Evolutionary conservation across 2,888 invertebrate species (phyloP).

Genomic region (Pachycephus smyrnensis): DNA sequence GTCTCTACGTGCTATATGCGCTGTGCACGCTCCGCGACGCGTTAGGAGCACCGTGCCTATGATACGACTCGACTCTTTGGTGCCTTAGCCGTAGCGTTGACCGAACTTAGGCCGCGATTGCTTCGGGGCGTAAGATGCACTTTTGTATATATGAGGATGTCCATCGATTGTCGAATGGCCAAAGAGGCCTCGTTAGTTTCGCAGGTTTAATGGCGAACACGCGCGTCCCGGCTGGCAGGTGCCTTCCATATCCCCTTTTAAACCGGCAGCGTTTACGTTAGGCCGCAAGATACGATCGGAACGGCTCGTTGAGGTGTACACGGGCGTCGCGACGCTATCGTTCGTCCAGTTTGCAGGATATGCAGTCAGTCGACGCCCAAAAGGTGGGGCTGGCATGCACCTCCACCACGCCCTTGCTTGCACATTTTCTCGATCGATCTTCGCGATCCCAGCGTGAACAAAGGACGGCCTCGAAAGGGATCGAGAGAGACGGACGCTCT

Average conservation of each 20-base stretch:
- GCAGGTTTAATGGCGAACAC: background rate
- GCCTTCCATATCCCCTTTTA: slow-evolving; percentile 21
- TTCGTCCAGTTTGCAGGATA: background rate
- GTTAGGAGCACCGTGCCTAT: too few relatives aligned
- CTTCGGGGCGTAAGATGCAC: too few relatives aligned
- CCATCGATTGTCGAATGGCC: background rate
- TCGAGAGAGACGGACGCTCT: background rate
- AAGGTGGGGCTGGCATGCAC: slow-evolving; percentile 51
- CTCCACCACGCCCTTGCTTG: slow-evolving; percentile 54
- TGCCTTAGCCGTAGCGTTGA: too few relatives aligned
- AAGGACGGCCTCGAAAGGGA: background rate
- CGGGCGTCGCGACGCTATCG: background rate
- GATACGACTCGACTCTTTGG: background rate
- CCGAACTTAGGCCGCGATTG: too few relatives aligned
- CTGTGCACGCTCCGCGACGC: background rate
- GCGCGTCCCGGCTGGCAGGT: slow-evolving; percentile 35
- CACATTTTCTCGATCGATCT: slow-evolving; percentile 37
- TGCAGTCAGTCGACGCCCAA: slow-evolving; percentile 44
- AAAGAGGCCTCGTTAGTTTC: background rate
- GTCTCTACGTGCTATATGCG: background rate
- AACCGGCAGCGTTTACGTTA: slow-evolving; percentile 29
- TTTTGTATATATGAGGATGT: background rate
- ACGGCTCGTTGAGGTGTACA: background rate
- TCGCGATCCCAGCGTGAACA: background rate
- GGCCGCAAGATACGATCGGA: background rate